Percentiles rank a stretch among this genome's conserved stretches.
These are phyloP conservation scores for Oenanthe oenanthe DNA, from an alignment of 2,113 vertebrate genomes.

Conservation along the genomic window DNA sequence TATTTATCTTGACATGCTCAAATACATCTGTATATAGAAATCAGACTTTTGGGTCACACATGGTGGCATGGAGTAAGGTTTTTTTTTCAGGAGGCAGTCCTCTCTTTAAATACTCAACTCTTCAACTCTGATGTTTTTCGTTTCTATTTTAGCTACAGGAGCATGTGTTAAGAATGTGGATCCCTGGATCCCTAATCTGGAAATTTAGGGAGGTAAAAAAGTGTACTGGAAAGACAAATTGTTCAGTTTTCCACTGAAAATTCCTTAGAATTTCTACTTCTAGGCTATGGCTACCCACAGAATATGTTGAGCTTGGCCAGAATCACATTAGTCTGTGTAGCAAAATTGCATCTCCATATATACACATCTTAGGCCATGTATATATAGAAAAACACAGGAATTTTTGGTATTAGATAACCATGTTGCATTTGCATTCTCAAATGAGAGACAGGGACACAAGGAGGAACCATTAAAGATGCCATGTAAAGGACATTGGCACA, in stretches of 20 bases:
- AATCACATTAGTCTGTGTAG: background rate
- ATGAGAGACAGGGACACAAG: background rate
- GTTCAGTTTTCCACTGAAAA: background rate
- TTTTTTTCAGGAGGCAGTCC: background rate
- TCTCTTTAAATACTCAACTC: background rate
- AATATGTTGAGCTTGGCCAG: background rate
- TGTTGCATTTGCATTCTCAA: background rate
- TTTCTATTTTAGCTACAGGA: background rate
- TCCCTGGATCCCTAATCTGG: background rate
- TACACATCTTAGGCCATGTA: background rate
- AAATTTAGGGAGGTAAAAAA: background rate
- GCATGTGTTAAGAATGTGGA: background rate
- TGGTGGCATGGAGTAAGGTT: background rate
- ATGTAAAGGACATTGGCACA: background rate
- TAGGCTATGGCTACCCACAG: background rate
- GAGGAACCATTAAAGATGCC: background rate
- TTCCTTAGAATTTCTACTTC: background rate
- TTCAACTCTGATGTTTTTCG: background rate
- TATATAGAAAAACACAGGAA: background rate
- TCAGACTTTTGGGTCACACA: background rate
- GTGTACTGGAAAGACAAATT: background rate
- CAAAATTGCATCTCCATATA: background rate
- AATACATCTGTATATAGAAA: background rate
- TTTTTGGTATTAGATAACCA: background rate
- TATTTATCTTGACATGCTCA: background rate